Percentiles rank a stretch among this genome's conserved stretches.
Evolutionary conservation across 2,113 vertebrate species (phyloP).

Genomic region (Hydrolagus affinis): DNA sequence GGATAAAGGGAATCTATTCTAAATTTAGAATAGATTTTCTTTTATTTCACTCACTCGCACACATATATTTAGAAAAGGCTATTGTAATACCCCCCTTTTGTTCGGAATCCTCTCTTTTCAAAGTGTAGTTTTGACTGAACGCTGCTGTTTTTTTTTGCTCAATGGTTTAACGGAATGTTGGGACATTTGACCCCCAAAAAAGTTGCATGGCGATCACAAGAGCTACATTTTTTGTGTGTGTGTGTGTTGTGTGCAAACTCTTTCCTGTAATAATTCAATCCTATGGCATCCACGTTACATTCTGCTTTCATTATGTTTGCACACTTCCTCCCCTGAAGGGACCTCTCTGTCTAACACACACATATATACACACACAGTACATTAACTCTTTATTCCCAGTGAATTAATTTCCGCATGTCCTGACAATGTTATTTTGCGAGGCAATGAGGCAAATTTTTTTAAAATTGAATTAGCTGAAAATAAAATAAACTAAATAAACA

Average conservation of each 20-base stretch:
- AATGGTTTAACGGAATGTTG: slow-evolving; percentile 18
- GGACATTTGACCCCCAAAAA: neutral
- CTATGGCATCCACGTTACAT: slow-evolving; percentile 6
- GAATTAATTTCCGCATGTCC: neutral
- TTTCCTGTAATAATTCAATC: slow-evolving; percentile 29
- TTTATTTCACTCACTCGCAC: neutral
- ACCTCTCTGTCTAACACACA: neutral
- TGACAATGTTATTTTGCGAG: too few species aligned
- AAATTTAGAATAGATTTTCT: neutral
- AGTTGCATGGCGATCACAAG: slow-evolving; percentile 6
- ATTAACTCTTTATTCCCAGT: neutral
- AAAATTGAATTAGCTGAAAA: too few species aligned
- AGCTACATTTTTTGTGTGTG: neutral
- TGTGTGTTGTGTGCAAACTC: neutral
- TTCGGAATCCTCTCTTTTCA: neutral
- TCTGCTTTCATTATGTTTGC: slow-evolving; percentile 8
- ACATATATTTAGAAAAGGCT: neutral
- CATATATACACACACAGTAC: neutral
- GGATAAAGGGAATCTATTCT: too few species aligned
- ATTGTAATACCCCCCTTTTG: neutral
- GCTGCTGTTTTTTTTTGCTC: neutral
- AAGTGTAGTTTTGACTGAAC: slow-evolving; percentile 4
- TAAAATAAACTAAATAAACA: too few species aligned
- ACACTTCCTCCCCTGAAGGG: neutral
- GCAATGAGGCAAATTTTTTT: too few species aligned